A percentile compares a stretch with the other conserved stretches of the same genome.
phyloP scores from a whole-genome alignment of 2,797 vertebrate species.

The Melanotaenia pygmaea region DNA sequence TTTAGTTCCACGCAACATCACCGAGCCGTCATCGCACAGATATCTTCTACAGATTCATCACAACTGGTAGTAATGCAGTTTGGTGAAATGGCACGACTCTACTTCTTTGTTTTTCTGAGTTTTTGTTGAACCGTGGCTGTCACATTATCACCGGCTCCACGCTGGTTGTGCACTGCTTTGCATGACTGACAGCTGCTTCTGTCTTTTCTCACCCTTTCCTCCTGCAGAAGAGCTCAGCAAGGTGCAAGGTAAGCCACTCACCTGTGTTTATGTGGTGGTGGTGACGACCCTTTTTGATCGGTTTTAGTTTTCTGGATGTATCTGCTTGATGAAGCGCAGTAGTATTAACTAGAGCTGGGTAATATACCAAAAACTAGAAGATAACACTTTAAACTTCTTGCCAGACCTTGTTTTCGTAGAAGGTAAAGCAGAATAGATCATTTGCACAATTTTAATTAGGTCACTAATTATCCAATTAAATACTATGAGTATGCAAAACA shows the following conservation, averaged over 20 bases:
- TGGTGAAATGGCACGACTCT: constrained; percentile 7
- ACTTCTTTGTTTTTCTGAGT: constrained; percentile 7
- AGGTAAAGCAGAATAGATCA: neutral
- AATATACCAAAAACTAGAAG: constrained; percentile 25
- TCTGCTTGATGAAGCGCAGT: constrained; percentile 13
- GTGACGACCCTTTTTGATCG: constrained; percentile 34
- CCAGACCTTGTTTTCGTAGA: neutral
- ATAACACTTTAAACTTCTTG: neutral
- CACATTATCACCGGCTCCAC: constrained; percentile 48
- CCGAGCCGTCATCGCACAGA: neutral
- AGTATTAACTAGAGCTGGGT: constrained; percentile 50
- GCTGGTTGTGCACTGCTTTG: constrained; percentile 78
- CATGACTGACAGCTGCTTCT: constrained; percentile 86
- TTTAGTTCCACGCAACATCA: constrained; percentile 2
- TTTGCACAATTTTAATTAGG: neutral
- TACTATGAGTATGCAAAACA: neutral
- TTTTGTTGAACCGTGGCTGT: constrained; percentile 47
- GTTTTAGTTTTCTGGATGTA: constrained; percentile 28
- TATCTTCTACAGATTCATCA: neutral
- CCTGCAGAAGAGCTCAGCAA: constrained; percentile 84
- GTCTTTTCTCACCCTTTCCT: constrained; percentile 76
- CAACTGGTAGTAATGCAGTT: constrained; percentile 6
- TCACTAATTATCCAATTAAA: neutral
- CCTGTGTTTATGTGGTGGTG: constrained; percentile 71
- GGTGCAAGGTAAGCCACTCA: constrained; percentile 83